These are phyloP conservation scores for Holotrichia oblita DNA, from an alignment of 1,140 invertebrate species.

Conservation along the genomic window DNA sequence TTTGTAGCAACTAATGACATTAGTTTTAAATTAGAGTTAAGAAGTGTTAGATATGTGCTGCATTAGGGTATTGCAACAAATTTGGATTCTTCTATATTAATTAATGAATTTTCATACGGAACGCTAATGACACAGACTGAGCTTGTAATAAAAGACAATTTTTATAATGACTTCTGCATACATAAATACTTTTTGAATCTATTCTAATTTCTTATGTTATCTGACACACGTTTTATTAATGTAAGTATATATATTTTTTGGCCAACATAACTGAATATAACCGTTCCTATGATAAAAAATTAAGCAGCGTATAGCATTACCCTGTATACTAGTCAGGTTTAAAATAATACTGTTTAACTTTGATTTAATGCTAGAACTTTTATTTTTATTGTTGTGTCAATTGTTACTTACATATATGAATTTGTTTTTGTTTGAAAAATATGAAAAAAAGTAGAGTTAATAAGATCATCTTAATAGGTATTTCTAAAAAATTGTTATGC, in stretches of 20 bases:
- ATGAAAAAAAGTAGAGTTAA: neutral
- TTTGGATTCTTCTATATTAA: no score
- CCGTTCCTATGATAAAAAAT: no score
- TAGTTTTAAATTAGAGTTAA: slow-evolving; percentile 21
- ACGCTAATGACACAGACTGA: no score
- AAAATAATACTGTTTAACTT: slow-evolving; percentile 14
- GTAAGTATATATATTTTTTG: no score
- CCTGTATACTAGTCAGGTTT: slow-evolving; percentile 10
- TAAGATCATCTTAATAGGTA: neutral
- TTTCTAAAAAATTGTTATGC: neutral
- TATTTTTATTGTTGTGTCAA: neutral
- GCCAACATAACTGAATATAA: no score
- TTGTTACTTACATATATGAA: neutral
- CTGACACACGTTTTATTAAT: no score
- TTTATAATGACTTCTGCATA: no score
- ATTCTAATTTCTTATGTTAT: no score
- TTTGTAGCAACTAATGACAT: neutral
- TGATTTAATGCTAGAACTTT: neutral
- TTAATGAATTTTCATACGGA: no score
- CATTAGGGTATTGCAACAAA: no score
- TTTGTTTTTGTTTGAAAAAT: neutral
- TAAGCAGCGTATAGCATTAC: neutral
- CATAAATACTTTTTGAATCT: no score
- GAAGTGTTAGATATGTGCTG: neutral
- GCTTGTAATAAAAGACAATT: no score